phyloP scores from a whole-genome alignment of 2,113 vertebrate species.

The Capreolus pygargus region DNA sequence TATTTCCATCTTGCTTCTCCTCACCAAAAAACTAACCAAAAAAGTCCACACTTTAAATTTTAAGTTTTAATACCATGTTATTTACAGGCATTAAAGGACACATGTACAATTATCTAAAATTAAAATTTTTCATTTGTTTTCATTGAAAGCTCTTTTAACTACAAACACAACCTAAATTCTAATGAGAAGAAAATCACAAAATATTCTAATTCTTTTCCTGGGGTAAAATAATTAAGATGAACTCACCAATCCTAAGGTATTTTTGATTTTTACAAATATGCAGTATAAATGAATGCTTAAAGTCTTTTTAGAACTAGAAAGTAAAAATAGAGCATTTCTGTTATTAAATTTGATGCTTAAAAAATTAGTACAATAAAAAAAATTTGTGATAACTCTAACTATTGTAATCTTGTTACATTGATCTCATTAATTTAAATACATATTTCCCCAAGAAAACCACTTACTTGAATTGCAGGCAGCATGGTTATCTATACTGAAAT shows the following conservation, averaged over 20 bases:
- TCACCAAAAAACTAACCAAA: neutral
- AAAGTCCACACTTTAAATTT: neutral
- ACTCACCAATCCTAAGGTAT: neutral
- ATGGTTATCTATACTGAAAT: constrained; percentile 73
- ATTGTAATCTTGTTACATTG: constrained; percentile 6
- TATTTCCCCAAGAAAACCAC: constrained; percentile 16
- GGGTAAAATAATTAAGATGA: neutral
- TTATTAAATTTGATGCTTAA: constrained; percentile 16
- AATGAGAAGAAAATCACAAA: neutral
- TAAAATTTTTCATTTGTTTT: neutral
- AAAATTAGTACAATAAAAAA: constrained; percentile 1
- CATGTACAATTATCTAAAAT: neutral
- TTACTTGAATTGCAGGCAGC: constrained; percentile 85
- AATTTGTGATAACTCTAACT: neutral
- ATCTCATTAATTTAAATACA: neutral
- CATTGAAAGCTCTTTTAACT: neutral
- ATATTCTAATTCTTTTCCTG: neutral
- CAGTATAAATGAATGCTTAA: constrained; percentile 18
- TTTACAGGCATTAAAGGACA: neutral
- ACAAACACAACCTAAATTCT: neutral
- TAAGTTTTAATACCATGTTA: neutral
- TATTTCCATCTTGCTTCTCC: neutral
- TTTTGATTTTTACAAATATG: constrained; percentile 33
- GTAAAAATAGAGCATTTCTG: neutral
- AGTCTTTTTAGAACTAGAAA: constrained; percentile 21